Evolutionary conservation across 92 coral and sea anemone species (phyloP), one percentile per base, ranked within the genome.

Genomic region (Actinostola sp.): DNA sequence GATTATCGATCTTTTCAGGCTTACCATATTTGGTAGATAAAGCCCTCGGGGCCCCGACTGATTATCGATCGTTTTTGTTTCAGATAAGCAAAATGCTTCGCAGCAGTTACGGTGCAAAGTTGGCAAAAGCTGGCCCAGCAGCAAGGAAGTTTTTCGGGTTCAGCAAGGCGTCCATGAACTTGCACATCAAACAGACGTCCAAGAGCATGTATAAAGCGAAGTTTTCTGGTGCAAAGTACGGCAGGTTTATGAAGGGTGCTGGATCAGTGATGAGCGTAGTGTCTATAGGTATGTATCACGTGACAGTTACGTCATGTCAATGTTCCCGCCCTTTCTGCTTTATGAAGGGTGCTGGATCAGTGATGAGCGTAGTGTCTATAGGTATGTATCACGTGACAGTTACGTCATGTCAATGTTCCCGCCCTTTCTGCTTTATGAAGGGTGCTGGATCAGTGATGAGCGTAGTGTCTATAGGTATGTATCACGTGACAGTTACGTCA

Each of bases 61-160:
- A 24, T 19, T 38, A 38, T 57, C 21, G 63, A 57, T 25, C 59
- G 17, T 16, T 53, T 39, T 24, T 26, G 36, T 23, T 61, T 26
- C 26, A 86, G 91, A 86, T 86, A 66, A 67, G 79, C 15, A 86
- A 81, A 58, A 30, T 76, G 17, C 76, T 86, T 26, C 72, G 67
- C 61, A 70, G 75, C 14, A 48, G 75, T n/a, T 74, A 86, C 32
- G 91, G 91, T 12, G 55, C 72, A 32, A 73, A 79, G 57, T 65
- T 86, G 67, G 33, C 50, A 24, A 81, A 81, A 17, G 91, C 87
- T 3, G 74, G 58, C 0, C 86, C 86, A 0, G 77, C 60, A 52
- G 91, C 87, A 0, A 53, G 58, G 51, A 86, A 86, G 66, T 55
- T 86, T 34, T 76, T 86, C 23, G 87, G 87, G 16, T 29, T 86